Evolutionary conservation across 2,888 invertebrate species (phyloP).

Genomic region (Lissocephala sabroskyi): DNA sequence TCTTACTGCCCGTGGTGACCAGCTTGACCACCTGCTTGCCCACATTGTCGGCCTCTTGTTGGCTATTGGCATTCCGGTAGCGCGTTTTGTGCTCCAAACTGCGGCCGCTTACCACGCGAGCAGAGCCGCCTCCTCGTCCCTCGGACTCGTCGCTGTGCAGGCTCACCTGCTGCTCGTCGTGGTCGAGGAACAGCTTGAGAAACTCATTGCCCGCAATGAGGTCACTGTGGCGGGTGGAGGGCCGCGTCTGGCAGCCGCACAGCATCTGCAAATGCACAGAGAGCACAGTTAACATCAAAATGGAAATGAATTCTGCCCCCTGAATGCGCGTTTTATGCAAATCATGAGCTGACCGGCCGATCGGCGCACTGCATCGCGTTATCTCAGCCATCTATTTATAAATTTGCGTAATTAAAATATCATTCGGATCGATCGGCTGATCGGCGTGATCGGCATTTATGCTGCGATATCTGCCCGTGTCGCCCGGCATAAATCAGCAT

Average conservation of each 20-base stretch:
- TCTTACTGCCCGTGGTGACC: slow-evolving; percentile 69
- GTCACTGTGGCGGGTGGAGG: slow-evolving; percentile 56
- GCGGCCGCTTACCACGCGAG: slow-evolving; percentile 28
- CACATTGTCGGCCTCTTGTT: slow-evolving; percentile 23
- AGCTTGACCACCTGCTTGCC: slow-evolving; percentile 63
- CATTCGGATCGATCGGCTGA: slow-evolving; percentile 25
- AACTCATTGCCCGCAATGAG: slow-evolving; percentile 71
- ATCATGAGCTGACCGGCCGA: slow-evolving; percentile 12
- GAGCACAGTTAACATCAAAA: slow-evolving; percentile 2
- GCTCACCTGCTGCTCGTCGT: slow-evolving; percentile 54
- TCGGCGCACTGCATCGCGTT: slow-evolving; percentile 17
- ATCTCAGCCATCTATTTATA: slow-evolving; percentile 53
- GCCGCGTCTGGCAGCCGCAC: slow-evolving; percentile 43
- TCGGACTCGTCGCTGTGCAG: slow-evolving; percentile 46
- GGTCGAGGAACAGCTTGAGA: slow-evolving; percentile 67
- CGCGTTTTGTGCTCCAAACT: slow-evolving; percentile 45
- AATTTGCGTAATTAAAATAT: slow-evolving; percentile 58
- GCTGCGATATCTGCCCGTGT: slow-evolving; percentile 21
- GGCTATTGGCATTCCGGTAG: slow-evolving; percentile 40
- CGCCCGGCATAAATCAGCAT: slow-evolving; percentile 39
- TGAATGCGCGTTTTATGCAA: slow-evolving; percentile 42
- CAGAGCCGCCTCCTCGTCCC: slow-evolving; percentile 21
- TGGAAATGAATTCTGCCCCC: background rate
- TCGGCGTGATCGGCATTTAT: slow-evolving; percentile 13
- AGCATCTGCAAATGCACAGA: slow-evolving; percentile 50